These are phyloP conservation scores for Hermaeophaga mercurialis DNA, from an alignment of 2,888 invertebrate species.

Conservation along the genomic window DNA sequence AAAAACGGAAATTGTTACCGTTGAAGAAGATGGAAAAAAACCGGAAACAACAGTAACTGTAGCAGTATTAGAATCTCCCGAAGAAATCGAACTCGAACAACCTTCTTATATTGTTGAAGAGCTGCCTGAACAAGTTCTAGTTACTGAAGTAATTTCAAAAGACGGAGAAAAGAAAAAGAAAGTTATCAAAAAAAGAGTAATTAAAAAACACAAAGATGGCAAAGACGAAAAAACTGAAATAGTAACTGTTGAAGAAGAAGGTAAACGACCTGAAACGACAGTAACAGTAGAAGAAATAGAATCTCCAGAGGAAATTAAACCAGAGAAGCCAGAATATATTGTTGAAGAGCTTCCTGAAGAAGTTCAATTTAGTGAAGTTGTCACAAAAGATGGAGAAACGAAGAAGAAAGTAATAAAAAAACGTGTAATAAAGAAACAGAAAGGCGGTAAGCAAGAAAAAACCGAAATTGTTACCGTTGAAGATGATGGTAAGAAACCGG, in stretches of 20 bases:
- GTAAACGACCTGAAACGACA: slow-evolving; percentile 34
- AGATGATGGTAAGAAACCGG: slow-evolving; percentile 45
- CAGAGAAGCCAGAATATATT: slow-evolving; percentile 35
- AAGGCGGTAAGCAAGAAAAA: slow-evolving; percentile 53
- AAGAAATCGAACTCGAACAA: slow-evolving; percentile 48
- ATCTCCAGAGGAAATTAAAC: slow-evolving; percentile 35
- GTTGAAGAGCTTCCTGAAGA: slow-evolving; percentile 33
- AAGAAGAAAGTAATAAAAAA: slow-evolving; percentile 50
- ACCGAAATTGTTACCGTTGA: slow-evolving; percentile 42
- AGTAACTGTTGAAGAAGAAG: slow-evolving; percentile 51
- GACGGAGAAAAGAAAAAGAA: slow-evolving; percentile 45
- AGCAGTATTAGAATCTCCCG: slow-evolving; percentile 42
- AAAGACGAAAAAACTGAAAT: slow-evolving; percentile 46
- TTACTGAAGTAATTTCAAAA: slow-evolving; percentile 39
- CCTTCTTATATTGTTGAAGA: slow-evolving; percentile 36
- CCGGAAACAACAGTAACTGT: slow-evolving; percentile 42
- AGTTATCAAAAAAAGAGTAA: slow-evolving; percentile 57
- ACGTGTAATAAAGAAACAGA: slow-evolving; percentile 55
- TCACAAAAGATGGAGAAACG: slow-evolving; percentile 27
- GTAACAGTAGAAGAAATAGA: slow-evolving; percentile 45
- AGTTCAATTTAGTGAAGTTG: slow-evolving; percentile 18
- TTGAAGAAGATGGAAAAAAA: slow-evolving; percentile 47
- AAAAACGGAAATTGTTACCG: slow-evolving; percentile 47
- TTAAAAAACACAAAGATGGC: slow-evolving; percentile 46
- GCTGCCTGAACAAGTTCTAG: slow-evolving; percentile 38